These are phyloP conservation scores for Acrocyrtus sp. DNA, from an alignment of 2,888 invertebrate species.

Conservation along the genomic window DNA sequence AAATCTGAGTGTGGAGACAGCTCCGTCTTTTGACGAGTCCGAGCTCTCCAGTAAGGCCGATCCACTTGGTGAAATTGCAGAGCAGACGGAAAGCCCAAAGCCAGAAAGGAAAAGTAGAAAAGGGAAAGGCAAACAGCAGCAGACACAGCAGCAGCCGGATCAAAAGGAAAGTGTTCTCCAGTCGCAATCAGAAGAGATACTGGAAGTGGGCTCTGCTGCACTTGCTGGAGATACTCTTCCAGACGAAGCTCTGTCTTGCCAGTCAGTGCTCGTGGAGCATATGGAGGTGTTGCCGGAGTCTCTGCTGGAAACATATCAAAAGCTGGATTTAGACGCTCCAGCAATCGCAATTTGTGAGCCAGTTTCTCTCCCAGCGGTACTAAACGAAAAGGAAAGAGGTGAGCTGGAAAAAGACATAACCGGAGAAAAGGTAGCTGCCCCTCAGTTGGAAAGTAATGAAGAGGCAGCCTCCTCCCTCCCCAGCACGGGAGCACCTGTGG, in stretches of 20 bases:
- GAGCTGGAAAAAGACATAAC: neutral
- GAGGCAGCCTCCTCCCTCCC: no score
- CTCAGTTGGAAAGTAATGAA: neutral
- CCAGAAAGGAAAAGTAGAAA: slow-evolving; percentile 28
- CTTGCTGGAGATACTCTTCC: neutral
- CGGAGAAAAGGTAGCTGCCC: neutral
- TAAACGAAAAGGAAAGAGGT: neutral
- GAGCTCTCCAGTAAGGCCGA: slow-evolving; percentile 24
- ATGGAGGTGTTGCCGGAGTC: slow-evolving; percentile 44
- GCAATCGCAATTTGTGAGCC: no score
- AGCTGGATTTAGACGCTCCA: slow-evolving; percentile 28
- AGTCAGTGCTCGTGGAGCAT: slow-evolving; percentile 45
- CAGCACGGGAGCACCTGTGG: slow-evolving; percentile 39
- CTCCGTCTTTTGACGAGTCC: slow-evolving; percentile 32
- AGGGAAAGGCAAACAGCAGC: slow-evolving; percentile 14
- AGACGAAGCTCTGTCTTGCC: slow-evolving; percentile 11
- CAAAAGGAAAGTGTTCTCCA: slow-evolving; percentile 3
- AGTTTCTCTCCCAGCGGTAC: neutral
- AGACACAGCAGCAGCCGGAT: slow-evolving; percentile 2
- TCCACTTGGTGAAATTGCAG: no score
- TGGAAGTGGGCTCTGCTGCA: no score
- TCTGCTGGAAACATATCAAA: slow-evolving; percentile 43
- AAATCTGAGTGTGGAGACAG: slow-evolving; percentile 26
- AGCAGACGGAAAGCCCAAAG: slow-evolving; percentile 33
- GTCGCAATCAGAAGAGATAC: no score